Evolutionary conservation across 1,140 invertebrate species (phyloP), one percentile per base, ranked within the genome.

Genomic region (Macrosteles quadrilineatus): DNA sequence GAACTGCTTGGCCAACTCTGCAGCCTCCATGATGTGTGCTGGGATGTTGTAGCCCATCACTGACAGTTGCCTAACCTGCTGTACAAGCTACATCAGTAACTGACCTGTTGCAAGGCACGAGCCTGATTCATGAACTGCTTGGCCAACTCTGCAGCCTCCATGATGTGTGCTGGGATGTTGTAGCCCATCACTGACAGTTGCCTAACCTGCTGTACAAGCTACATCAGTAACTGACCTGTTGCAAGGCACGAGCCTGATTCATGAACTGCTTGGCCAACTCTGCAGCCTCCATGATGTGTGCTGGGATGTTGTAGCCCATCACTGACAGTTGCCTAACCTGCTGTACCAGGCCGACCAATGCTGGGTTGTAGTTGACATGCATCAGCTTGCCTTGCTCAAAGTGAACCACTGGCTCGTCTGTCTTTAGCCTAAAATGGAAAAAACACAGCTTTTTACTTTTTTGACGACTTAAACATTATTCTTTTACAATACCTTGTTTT

Each of bases 341-440:
- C 73, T 90, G 82, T 57, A 95, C 89, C 63, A 98, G 80, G 1
- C 85, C 87, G 0, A 94, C 88, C 43, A 98, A 79, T 68, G 89
- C 83, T 2, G 92, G 88, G 73, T 94, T 92, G 79, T 95, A 98
- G 74, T 92, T 96, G 0, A 98, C 94, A 66, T 88, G 86, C 84
- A 97, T 90, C 71, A 96, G 83, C 75, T 81, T 88, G 80, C 82
- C 87, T 79, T 79, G 82, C 76, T 91, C 90, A 74, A 94, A 87
- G 69, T 90, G 86, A 71, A 96, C 89, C 0, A 97, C 87, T 14
- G 88, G 85, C 69, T 91, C 88, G 72, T 88, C 87, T 69, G 90
- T 91, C 69, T 86, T 85, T 57, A 92, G 78, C 71, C 88, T 89
- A 67, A 75, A 78, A 75, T 75, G 69, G 69, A 59, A 78, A 68